These are phyloP conservation scores for Cathartes aura DNA, from an alignment of 2,113 vertebrate species.

Conservation along the genomic window DNA sequence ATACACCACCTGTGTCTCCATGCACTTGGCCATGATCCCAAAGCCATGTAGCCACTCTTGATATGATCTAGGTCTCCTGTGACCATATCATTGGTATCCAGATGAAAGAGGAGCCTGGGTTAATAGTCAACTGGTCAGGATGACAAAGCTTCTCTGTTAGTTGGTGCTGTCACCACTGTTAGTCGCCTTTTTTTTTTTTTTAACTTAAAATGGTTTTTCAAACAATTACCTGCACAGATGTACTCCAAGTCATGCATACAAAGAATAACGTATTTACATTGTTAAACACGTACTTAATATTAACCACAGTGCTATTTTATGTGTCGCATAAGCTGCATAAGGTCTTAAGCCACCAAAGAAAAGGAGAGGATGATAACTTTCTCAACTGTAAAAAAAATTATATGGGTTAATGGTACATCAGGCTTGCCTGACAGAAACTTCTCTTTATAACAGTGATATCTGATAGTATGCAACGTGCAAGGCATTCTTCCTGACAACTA, in stretches of 20 bases:
- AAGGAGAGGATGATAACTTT: neutral
- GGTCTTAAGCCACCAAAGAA: neutral
- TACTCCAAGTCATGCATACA: neutral
- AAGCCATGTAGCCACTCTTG: neutral
- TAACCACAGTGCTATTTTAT: neutral
- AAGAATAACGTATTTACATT: neutral
- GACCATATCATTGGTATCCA: neutral
- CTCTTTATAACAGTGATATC: neutral
- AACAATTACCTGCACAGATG: neutral
- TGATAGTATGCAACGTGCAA: neutral
- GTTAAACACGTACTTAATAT: neutral
- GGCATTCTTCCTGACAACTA: neutral
- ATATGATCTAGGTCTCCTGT: neutral
- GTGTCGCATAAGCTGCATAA: neutral
- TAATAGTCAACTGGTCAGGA: neutral
- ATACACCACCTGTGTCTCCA: neutral
- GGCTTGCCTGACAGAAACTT: neutral
- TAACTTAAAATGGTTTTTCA: neutral
- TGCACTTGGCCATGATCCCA: neutral
- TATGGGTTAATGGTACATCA: neutral
- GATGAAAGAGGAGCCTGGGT: neutral
- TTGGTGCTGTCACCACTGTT: neutral
- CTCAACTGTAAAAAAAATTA: neutral
- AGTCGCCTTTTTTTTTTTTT: neutral
- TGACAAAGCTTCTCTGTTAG: neutral